Conservation (phyloP, 2,797 vertebrate species). For the Brachyalestes nurse region DNA sequence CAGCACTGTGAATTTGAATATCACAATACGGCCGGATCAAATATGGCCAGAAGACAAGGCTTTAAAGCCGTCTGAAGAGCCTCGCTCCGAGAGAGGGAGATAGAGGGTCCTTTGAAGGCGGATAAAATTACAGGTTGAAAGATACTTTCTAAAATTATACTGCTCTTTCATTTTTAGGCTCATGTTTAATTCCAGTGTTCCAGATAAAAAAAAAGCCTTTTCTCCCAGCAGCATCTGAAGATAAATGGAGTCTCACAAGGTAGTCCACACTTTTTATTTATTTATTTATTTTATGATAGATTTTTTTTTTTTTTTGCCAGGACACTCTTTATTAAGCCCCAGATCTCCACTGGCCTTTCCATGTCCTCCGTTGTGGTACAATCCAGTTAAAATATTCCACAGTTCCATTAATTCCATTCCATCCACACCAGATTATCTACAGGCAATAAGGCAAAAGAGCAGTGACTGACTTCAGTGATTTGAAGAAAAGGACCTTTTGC, state of each 20-base stretch:
- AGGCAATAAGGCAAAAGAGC: slow-evolving; percentile 10
- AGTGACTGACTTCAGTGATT: slow-evolving; percentile 13
- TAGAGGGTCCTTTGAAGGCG: slow-evolving; percentile 74
- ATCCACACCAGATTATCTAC: slow-evolving; percentile 12
- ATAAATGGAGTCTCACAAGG: slow-evolving; percentile 81
- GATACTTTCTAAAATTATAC: slow-evolving; percentile 88
- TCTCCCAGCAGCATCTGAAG: slow-evolving; percentile 75
- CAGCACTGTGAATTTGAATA: slow-evolving; percentile 38
- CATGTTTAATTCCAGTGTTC: slow-evolving; percentile 85
- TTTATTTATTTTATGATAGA: neutral
- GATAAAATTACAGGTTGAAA: slow-evolving; percentile 85
- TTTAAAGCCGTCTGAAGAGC: slow-evolving; percentile 54
- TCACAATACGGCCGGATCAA: slow-evolving; percentile 41
- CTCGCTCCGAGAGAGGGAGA: slow-evolving; percentile 59
- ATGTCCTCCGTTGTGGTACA: neutral
- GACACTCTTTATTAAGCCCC: slow-evolving; percentile 75
- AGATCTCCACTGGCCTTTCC: slow-evolving; percentile 12
- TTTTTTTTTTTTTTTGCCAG: slow-evolving; percentile 57
- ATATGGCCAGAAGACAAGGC: slow-evolving; percentile 33
- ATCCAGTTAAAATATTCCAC: neutral
- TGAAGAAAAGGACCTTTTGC: neutral
- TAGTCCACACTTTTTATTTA: slow-evolving; percentile 68
- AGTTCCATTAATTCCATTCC: neutral
- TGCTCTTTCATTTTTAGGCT: slow-evolving; percentile 84
- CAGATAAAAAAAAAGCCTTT: slow-evolving; percentile 79